Conservation (phyloP, 2,113 vertebrate species). For the Perca flavescens region DNA sequence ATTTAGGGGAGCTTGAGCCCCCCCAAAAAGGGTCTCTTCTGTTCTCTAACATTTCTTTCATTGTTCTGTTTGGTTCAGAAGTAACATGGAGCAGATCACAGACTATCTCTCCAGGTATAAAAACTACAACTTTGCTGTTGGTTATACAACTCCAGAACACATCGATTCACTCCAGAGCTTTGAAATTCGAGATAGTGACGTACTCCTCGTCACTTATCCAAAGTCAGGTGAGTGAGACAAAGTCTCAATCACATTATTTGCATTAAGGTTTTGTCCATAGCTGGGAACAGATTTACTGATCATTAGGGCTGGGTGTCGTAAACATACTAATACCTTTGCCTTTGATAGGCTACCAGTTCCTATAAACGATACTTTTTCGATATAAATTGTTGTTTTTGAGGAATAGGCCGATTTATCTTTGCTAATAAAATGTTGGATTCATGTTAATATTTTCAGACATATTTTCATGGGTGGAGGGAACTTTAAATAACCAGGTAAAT, state of each 20-base stretch:
- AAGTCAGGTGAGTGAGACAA: constrained; percentile 53
- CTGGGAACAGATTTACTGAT: background rate
- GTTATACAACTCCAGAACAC: constrained; percentile 56
- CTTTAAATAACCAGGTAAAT: too few species aligned
- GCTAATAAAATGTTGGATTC: too few species aligned
- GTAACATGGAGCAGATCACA: constrained; percentile 58
- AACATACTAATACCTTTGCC: too few species aligned
- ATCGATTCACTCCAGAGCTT: constrained; percentile 80
- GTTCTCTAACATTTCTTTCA: background rate
- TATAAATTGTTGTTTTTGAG: too few species aligned
- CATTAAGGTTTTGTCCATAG: background rate
- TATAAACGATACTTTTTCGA: too few species aligned
- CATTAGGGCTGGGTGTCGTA: too few species aligned
- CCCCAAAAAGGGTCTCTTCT: too few species aligned
- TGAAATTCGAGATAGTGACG: constrained; percentile 78
- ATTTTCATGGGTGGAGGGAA: too few species aligned
- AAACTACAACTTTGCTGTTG: constrained; percentile 61
- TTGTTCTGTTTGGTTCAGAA: background rate
- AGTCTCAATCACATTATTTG: background rate
- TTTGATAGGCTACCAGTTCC: too few species aligned
- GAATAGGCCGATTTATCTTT: too few species aligned
- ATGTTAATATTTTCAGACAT: too few species aligned
- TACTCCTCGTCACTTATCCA: constrained; percentile 69
- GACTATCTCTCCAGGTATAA: constrained; percentile 70
- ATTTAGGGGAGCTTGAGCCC: too few species aligned